Evolutionary conservation across 2,888 invertebrate genomes (phyloP), one percentile per base, ranked within the genome.

Genomic region (Halocaridina rubra): DNA sequence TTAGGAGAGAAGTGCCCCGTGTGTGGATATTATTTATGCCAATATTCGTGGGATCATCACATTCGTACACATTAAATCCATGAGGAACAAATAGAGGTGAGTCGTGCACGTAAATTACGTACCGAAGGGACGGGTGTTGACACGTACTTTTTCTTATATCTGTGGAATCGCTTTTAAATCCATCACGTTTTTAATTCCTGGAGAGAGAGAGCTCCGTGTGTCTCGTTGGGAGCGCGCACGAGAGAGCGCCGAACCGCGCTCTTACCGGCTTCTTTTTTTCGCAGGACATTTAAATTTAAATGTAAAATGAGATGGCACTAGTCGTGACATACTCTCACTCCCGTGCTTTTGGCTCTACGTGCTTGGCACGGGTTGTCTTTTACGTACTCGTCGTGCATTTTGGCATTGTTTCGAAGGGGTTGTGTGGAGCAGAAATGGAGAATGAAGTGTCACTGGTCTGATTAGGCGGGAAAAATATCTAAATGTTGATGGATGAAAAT

Each of bases 51-150:
- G 67, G 78, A 74, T 64, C 72, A 77, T 46, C 57, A 57, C 72
- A 24, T 32, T 61, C 69, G 27, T 27, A 64, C 39, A 24, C 29
- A 29, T 27, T 30, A 74, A 85, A 77, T 77, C 81, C 71, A 81
- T 81, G 81, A 72, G 78, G 80, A 72, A 81, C 16, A 85, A 76
- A 74, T 81, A 71, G 77, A 85, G 81, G 85, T 85, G 72, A 81
- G 85, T 81, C 61, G 39, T 33, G 77, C 61, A 59, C 27, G 8
- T 32, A 19, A 4, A 8, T 32, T 22, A 4, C 19, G 27, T 7
- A 2, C 3, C 1, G 27, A n/a, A 72, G 32, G 7, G 5, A 33
- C 10, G 53, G 3, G 71, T 71, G 30, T 78, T 29, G 13, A 4
- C 72, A 22, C 30, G 78, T 77, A 78, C 72, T 78, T 53, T 72